Percentiles rank a stretch among this genome's conserved stretches.
These are phyloP conservation scores for Glossophaga mutica DNA, from an alignment of 2,797 vertebrate genomes.

Conservation along the genomic window DNA sequence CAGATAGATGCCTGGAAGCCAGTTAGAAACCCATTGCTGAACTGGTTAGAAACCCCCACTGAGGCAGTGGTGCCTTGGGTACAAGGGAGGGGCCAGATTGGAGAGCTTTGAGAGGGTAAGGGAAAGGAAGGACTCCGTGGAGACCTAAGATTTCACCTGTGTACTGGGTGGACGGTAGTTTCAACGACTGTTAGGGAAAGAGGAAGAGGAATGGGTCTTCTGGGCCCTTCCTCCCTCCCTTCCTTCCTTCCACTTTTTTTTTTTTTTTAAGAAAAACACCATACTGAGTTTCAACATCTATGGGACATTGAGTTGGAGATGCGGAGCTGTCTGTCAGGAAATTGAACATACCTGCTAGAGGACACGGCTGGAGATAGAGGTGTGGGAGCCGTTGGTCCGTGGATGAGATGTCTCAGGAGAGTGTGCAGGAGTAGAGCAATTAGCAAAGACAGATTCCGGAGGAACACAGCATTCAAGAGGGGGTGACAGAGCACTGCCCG, in stretches of 20 bases:
- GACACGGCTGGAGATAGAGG: not conserved
- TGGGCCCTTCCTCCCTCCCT: fast-evolving
- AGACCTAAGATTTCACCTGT: not conserved
- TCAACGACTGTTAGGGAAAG: not conserved
- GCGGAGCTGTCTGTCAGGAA: not conserved
- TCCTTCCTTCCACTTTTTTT: not conserved
- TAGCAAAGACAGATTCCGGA: not conserved
- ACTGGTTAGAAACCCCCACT: no score
- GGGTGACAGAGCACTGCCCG: not conserved
- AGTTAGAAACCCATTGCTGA: not conserved
- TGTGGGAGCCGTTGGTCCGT: not conserved
- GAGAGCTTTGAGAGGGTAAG: not conserved
- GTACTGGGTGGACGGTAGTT: not conserved
- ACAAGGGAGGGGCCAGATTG: no score
- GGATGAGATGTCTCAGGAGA: not conserved
- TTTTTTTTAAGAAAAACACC: not conserved
- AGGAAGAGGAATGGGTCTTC: not conserved
- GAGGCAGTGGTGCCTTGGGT: not conserved
- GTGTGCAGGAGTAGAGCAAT: not conserved
- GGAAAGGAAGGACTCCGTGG: not conserved
- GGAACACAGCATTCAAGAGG: not conserved
- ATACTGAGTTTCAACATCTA: not conserved
- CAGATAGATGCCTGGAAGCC: not conserved
- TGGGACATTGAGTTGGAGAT: not conserved
- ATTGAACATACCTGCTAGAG: not conserved